Evolutionary conservation across 1,140 invertebrate genomes (phyloP).

Genomic region (Subanguina moxae): DNA sequence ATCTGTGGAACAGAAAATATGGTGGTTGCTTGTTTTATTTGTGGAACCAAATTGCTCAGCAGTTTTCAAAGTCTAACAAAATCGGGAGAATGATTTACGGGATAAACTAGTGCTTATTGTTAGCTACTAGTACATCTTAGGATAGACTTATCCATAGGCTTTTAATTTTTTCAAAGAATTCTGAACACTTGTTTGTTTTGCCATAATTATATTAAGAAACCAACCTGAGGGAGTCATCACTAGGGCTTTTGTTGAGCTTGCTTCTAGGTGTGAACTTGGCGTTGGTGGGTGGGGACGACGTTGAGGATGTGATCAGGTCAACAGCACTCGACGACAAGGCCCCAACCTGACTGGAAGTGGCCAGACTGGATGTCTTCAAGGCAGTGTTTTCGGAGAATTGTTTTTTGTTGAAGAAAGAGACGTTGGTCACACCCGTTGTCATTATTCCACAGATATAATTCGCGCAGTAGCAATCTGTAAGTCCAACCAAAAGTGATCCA

Average conservation of each 20-base stretch:
- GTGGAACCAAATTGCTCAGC: too few relatives aligned
- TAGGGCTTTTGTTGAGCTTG: constrained; percentile 2
- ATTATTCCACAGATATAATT: neutral
- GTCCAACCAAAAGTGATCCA: too few relatives aligned
- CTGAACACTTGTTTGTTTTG: too few relatives aligned
- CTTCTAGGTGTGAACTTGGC: neutral
- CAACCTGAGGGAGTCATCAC: neutral
- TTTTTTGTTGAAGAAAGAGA: constrained; percentile 3
- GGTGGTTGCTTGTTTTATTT: too few relatives aligned
- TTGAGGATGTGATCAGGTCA: neutral
- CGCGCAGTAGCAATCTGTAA: too few relatives aligned
- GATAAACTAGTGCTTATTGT: too few relatives aligned
- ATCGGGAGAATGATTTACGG: too few relatives aligned
- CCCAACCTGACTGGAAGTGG: neutral
- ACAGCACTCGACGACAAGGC: neutral
- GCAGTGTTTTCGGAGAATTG: neutral
- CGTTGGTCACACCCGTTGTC: neutral
- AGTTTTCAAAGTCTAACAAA: too few relatives aligned
- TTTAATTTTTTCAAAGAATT: too few relatives aligned
- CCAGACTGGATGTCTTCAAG: neutral
- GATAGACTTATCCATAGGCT: too few relatives aligned
- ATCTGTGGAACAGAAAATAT: too few relatives aligned
- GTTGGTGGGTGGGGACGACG: neutral
- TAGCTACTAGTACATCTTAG: too few relatives aligned
- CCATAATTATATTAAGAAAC: neutral